phyloP scores from a whole-genome alignment of 2,888 invertebrate genomes.

The Hypercompe scribonia region DNA sequence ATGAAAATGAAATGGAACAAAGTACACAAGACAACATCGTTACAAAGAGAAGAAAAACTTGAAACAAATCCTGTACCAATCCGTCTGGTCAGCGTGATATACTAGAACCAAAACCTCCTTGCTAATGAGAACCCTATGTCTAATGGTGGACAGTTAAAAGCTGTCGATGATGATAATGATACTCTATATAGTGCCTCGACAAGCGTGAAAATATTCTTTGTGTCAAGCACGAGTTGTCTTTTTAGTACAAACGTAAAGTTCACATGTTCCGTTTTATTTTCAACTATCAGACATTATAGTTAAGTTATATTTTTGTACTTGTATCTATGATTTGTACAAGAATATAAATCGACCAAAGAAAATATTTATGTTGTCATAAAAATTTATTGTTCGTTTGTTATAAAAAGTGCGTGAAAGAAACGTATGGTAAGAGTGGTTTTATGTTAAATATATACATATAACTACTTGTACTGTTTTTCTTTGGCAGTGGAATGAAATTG shows the following conservation, averaged over 20 bases:
- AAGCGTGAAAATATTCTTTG: neutral
- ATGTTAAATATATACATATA: constrained; percentile 16
- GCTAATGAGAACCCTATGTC: no score
- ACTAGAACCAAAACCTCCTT: no score
- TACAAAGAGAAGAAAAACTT: no score
- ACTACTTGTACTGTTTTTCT: constrained; percentile 21
- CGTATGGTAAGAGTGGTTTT: constrained; percentile 20
- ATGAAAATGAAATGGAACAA: no score
- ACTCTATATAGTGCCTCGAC: no score
- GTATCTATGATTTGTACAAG: neutral
- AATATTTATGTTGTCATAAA: constrained; percentile 4
- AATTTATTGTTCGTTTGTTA: constrained; percentile 11
- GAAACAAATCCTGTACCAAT: no score
- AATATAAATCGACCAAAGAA: constrained; percentile 6
- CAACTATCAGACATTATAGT: neutral
- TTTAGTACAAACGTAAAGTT: neutral
- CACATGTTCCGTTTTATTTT: neutral
- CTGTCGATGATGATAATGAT: no score
- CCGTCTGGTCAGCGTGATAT: no score
- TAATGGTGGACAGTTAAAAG: no score
- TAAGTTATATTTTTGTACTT: neutral
- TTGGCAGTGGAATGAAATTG: constrained; percentile 22
- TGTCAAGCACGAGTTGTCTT: neutral
- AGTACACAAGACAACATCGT: no score
- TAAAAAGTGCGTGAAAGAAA: constrained; percentile 33